Evolutionary conservation across 2,797 vertebrate genomes (phyloP).

Genomic region (Sebastes itinus): DNA sequence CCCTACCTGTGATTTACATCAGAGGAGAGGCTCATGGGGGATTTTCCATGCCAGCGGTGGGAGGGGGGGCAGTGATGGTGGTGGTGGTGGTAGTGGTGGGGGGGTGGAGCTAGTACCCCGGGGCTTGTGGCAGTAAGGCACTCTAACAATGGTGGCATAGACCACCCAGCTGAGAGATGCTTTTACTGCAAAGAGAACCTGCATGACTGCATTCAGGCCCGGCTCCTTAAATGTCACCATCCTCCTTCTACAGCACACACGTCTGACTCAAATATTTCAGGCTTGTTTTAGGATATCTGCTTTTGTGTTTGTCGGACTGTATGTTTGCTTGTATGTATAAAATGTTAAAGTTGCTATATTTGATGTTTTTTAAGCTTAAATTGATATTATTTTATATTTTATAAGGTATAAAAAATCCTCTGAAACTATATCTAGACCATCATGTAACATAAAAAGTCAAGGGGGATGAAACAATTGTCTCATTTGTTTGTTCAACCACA

Average conservation of each 20-base stretch:
- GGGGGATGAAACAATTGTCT: no score
- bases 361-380: not conserved
- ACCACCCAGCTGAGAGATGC: constrained; percentile 63
- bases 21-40: constrained; percentile 74
- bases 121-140: constrained; percentile 62
- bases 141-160: constrained; percentile 65
- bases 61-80: constrained; percentile 1
- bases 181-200: constrained; percentile 65
- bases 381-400: not conserved
- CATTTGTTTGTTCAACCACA: no score
- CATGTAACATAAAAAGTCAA: not conserved
- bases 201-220: constrained; percentile 50
- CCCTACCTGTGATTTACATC: constrained; percentile 81
- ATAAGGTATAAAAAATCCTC: not conserved
- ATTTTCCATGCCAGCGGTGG: constrained; percentile 60
- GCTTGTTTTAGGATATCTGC: not conserved
- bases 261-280: constrained; percentile 9
- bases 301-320: not conserved
- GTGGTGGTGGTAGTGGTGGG: not conserved
- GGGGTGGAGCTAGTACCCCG: constrained; percentile 27
- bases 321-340: not conserved
- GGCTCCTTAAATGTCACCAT: constrained; percentile 59
- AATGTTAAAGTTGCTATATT: not conserved
- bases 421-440: not conserved
- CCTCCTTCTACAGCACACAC: not conserved